These are phyloP conservation scores for Melolontha melolontha DNA, from an alignment of 2,888 invertebrate species.

Conservation along the genomic window DNA sequence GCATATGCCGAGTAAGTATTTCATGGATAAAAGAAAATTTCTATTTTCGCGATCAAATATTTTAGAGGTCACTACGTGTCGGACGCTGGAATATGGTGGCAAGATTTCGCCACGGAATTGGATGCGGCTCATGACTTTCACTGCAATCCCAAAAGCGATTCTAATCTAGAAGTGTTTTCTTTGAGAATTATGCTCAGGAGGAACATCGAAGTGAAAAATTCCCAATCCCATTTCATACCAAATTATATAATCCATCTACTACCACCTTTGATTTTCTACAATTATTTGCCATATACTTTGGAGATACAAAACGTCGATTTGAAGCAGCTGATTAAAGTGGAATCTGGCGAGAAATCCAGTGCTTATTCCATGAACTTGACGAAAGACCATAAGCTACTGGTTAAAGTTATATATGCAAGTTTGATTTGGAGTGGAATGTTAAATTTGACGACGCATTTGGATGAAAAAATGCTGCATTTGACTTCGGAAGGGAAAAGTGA, in stretches of 20 bases:
- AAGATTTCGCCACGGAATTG: conserved; percentile 77
- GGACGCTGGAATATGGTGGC: conserved; percentile 83
- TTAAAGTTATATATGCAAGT: conserved; percentile 74
- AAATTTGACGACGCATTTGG: conserved; percentile 75
- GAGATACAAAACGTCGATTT: conserved; percentile 69
- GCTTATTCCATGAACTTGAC: conserved; percentile 74
- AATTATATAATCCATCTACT: conserved; percentile 79
- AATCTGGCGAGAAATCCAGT: conserved; percentile 79
- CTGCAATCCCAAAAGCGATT: conserved; percentile 74
- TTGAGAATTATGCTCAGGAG: conserved; percentile 69
- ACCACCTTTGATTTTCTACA: conserved; percentile 81
- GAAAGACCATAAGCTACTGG: conserved; percentile 67
- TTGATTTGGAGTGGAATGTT: conserved; percentile 79
- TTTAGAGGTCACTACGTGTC: conserved; percentile 77
- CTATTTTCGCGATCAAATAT: neutral
- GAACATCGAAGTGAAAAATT: conserved; percentile 57
- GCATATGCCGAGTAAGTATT: conserved; percentile 75
- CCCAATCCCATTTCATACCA: conserved; percentile 69
- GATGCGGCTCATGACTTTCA: conserved; percentile 75
- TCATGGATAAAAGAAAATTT: no score
- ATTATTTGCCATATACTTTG: conserved; percentile 80
- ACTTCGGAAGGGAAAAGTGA: conserved; percentile 73
- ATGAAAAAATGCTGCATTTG: conserved; percentile 66
- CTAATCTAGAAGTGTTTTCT: conserved; percentile 74
- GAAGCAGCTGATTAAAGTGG: conserved; percentile 70